Percentiles rank a stretch among this genome's conserved stretches.
Conservation (phyloP, 2,113 vertebrate genomes). For the Corapipo altera region DNA sequence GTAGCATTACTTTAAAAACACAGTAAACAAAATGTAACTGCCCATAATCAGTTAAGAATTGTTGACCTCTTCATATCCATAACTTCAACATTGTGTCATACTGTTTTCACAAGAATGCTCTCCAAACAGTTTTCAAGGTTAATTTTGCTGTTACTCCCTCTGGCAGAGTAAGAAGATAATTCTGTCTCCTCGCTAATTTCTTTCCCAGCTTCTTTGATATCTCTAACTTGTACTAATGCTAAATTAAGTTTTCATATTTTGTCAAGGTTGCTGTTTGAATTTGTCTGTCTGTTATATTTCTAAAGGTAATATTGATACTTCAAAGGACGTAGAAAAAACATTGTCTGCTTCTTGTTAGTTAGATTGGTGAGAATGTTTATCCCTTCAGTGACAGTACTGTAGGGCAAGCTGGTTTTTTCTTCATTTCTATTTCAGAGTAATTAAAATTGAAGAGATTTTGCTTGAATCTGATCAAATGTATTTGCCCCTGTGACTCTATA, state of each 20-base stretch:
- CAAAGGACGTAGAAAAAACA: not conserved
- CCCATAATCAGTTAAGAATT: not conserved
- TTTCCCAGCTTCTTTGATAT: conserved; percentile 49
- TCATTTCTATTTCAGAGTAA: not conserved
- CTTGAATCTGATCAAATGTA: not conserved
- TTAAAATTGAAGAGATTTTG: not conserved
- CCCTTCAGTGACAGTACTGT: not conserved
- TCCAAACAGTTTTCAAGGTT: conserved; percentile 66
- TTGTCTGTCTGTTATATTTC: not conserved
- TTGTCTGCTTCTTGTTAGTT: not conserved
- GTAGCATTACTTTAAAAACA: not conserved
- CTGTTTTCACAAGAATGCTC: conserved; percentile 47
- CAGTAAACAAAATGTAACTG: not conserved
- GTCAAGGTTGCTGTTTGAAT: conserved; percentile 24
- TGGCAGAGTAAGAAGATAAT: conserved; percentile 48
- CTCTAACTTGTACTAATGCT: not conserved
- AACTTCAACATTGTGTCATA: conserved; percentile 42
- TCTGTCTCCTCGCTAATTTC: conserved; percentile 31
- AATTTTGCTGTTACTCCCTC: conserved; percentile 59
- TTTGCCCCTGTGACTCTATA: not conserved
- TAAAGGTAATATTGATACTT: not conserved
- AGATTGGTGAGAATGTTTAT: not conserved
- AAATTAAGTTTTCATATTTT: conserved; percentile 24
- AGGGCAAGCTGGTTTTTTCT: not conserved
- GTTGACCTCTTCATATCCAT: conserved; percentile 49